phyloP scores from a whole-genome alignment of 2,888 invertebrate genomes.

The Dicyrtomina minuta region DNA sequence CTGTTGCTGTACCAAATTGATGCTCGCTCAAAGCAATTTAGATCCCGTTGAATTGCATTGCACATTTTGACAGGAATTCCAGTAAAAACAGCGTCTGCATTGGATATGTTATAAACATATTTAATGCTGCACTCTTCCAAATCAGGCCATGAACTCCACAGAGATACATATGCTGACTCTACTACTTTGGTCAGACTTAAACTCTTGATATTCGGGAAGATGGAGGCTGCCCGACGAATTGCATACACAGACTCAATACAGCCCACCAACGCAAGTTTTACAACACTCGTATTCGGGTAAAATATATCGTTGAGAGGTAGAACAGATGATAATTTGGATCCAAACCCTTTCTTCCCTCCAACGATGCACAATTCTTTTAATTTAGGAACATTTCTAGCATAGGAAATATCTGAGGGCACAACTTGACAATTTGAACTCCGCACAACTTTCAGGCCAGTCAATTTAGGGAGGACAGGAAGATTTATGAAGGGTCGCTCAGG shows the following conservation, averaged over 20 bases:
- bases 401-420: not conserved
- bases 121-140: not conserved
- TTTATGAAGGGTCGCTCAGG: conserved; percentile 1
- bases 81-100: not conserved
- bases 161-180: not conserved
- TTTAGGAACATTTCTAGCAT: conserved; percentile 1
- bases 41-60: not conserved
- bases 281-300: not conserved
- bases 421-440: not conserved
- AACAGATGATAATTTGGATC: not conserved
- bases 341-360: conserved; percentile 3
- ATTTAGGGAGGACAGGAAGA: not conserved
- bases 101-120: not conserved
- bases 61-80: not conserved
- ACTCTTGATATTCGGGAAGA: not conserved
- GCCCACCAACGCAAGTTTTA: not conserved
- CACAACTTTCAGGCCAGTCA: not conserved
- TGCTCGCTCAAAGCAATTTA: not conserved
- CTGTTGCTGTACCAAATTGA: not conserved
- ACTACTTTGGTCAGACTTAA: not conserved
- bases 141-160: conserved; percentile 5
- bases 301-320: not conserved
- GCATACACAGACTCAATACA: not conserved
- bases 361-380: conserved; percentile 5
- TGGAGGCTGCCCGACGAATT: not conserved